Base-by-base conservation (phyloP, 2,113 vertebrate genomes). In the Ceyx melanurus region DNA sequence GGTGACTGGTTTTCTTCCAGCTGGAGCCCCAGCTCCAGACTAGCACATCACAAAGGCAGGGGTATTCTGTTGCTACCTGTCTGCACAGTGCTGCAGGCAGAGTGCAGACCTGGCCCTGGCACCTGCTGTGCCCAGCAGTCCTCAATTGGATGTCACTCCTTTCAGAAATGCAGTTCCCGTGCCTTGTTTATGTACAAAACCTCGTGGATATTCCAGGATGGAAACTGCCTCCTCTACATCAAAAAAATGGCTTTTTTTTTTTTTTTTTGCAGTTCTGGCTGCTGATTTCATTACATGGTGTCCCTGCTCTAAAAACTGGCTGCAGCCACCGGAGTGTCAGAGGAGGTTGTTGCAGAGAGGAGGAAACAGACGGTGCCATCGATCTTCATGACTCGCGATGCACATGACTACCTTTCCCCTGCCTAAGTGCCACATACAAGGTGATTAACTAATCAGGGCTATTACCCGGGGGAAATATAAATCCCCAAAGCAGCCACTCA, bases 391-490 rank as follows among this genome's bases (percentile, higher is more conserved):
- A 89, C 93, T 96, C 85, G 82, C 94, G 95, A 94, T 97, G 95
- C 96, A 96, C 95, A 93, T 74, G 93, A 94, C 89, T 97, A 91
- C 93, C 21, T 95, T 89, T 93, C 92, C 89, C 67, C 89, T 94
- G 95, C 85, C 93, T 95, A 95, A 97, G 94, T 89, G 93, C 91
- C 60, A 22, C 74, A 25, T 93, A 87, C 91, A 81, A 97, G 93
- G 89, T 94, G 95, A 97, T 97, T 97, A 96, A 98, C 94, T 97
- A 97, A 97, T 97, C 96, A 97, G 68, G 25, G 43, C 85, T 82
- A 75, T 96, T 95, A 88, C 95, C 73, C 86, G 18, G 13, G 96
- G 96, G 97, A 93, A 96, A 97, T 92, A 96, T 94, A 91, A 96
- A 90, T 93, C 90, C 90, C 90, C 31, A 31, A 84, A 75, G 85